phyloP scores from a whole-genome alignment of 2,888 invertebrate species.

The Dynastes grantii region DNA sequence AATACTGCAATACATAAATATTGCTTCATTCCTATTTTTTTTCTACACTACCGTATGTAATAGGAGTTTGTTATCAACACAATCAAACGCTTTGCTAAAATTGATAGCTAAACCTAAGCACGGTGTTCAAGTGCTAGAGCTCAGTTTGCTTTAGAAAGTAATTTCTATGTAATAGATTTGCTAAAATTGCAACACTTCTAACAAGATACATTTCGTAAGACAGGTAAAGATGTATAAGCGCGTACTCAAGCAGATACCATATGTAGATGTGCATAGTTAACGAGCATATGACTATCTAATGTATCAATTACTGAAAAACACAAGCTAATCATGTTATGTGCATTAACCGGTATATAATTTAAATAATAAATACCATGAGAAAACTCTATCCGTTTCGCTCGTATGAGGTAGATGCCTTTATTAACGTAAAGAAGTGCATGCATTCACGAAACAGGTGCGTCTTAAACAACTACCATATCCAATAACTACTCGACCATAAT shows the following conservation, averaged over 20 bases:
- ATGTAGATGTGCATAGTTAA: not conserved
- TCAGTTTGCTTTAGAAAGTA: too few species aligned
- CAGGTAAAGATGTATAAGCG: not conserved
- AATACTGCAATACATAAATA: too few species aligned
- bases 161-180: too few species aligned
- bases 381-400: slow-evolving; percentile 4
- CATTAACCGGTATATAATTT: slow-evolving; percentile 11
- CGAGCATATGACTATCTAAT: not conserved
- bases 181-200: too few species aligned
- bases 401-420: not conserved
- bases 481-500: slow-evolving; percentile 41
- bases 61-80: too few species aligned
- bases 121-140: too few species aligned
- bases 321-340: slow-evolving; percentile 5
- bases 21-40: too few species aligned
- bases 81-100: too few species aligned
- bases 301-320: slow-evolving; percentile 6
- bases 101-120: too few species aligned
- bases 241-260: not conserved
- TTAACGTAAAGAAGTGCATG: slow-evolving; percentile 30
- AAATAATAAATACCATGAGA: slow-evolving; percentile 22
- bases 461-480: slow-evolving; percentile 31
- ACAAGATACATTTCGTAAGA: not conserved
- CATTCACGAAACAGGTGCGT: slow-evolving; percentile 36
- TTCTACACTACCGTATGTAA: too few species aligned